These are phyloP conservation scores for Trichopoda pennipes DNA, from an alignment of 2,888 invertebrate species.

Conservation along the genomic window DNA sequence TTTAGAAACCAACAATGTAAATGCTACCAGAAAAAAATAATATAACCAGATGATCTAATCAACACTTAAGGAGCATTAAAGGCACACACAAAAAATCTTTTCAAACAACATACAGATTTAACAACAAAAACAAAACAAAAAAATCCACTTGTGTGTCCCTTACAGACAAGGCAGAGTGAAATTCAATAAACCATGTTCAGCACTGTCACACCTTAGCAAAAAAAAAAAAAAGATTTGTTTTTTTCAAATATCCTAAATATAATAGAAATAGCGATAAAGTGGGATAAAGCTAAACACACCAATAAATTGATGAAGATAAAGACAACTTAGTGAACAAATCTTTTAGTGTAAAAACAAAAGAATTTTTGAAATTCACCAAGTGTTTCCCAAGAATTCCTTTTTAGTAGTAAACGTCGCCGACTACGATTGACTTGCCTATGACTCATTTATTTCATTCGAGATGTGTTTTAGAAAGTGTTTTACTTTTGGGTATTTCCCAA, in stretches of 20 bases:
- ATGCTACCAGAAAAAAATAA: slow-evolving; percentile 23
- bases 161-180: slow-evolving; percentile 6
- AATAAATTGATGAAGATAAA: slow-evolving; percentile 54
- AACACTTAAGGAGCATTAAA: slow-evolving; percentile 59
- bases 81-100: slow-evolving; percentile 9
- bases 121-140: no score
- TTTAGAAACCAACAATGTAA: slow-evolving; percentile 37
- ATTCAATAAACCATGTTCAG: slow-evolving; percentile 56
- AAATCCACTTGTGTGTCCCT: slow-evolving; percentile 58
- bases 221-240: not conserved
- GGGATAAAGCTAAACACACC: slow-evolving; percentile 41
- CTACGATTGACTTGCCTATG: slow-evolving; percentile 21
- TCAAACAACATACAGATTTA: slow-evolving; percentile 3
- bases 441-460: slow-evolving; percentile 12
- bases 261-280: slow-evolving; percentile 43
- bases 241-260: slow-evolving; percentile 21
- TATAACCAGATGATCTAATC: slow-evolving; percentile 58
- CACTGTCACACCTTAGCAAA: slow-evolving; percentile 51
- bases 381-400: slow-evolving; percentile 24
- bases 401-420: slow-evolving; percentile 1
- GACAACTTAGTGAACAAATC: slow-evolving; percentile 53
- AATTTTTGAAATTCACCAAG: slow-evolving; percentile 8
- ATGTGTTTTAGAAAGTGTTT: not conserved
- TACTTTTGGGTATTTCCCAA: slow-evolving; percentile 35
- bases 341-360: slow-evolving; percentile 40